phyloP scores from a whole-genome alignment of 2,797 vertebrate genomes.

The Sebastes taczanowskii region DNA sequence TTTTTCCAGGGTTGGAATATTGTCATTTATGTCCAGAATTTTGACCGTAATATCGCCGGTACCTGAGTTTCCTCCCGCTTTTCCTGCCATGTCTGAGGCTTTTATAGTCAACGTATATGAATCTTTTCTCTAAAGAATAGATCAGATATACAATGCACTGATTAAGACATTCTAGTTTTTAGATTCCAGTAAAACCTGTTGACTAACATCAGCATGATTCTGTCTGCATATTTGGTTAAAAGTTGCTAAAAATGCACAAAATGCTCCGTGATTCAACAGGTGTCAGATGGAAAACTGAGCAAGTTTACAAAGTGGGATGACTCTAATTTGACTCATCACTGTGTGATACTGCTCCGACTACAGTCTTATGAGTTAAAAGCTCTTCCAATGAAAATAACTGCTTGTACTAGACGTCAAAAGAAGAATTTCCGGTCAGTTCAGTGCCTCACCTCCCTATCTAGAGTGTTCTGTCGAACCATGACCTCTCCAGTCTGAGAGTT shows the following conservation, averaged over 20 bases:
- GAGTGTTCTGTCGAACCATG: conserved; percentile 70
- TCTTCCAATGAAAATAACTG: neutral
- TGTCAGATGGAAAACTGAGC: neutral
- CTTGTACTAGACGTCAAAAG: neutral
- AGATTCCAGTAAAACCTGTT: neutral
- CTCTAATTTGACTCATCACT: neutral
- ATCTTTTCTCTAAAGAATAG: conserved; percentile 67
- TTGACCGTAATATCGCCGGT: conserved; percentile 81
- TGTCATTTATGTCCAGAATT: conserved; percentile 94
- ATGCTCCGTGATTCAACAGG: neutral
- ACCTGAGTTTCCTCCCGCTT: conserved; percentile 53
- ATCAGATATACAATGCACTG: neutral
- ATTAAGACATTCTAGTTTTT: neutral
- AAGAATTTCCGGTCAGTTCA: neutral
- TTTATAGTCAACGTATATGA: conserved; percentile 84
- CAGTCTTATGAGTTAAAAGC: neutral
- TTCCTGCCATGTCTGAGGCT: conserved; percentile 83
- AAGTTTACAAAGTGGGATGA: neutral
- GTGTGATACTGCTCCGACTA: neutral
- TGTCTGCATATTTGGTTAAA: neutral
- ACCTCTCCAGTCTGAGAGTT: conserved; percentile 83
- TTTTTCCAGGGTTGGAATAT: conserved; percentile 86
- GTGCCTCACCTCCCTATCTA: conserved; percentile 92
- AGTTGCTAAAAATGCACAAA: neutral
- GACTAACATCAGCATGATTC: neutral